These are phyloP conservation scores for Leucophenga maculata DNA, from an alignment of 2,888 invertebrate genomes.

Conservation along the genomic window DNA sequence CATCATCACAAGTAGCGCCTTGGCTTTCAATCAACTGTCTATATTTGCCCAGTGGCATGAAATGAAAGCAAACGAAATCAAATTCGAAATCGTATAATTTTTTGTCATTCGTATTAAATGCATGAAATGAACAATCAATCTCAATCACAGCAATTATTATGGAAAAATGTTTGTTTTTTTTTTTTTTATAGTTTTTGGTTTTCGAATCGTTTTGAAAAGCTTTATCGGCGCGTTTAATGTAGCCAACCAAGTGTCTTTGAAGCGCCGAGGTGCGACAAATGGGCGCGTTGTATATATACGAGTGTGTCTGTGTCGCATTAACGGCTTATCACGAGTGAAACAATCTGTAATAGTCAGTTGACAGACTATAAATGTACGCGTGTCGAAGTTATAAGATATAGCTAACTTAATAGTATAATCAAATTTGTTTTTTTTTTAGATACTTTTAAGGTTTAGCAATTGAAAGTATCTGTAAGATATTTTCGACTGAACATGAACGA, in stretches of 20 bases:
- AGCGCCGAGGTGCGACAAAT: background rate
- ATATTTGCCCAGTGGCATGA: background rate
- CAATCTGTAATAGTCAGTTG: background rate
- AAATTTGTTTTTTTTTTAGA: too few relatives aligned
- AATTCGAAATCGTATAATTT: background rate
- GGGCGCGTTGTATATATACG: background rate
- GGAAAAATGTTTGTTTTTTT: conserved; percentile 3
- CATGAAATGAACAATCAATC: conserved; percentile 43
- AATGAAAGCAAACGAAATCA: background rate
- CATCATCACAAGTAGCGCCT: conserved; percentile 14
- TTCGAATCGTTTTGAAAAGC: background rate
- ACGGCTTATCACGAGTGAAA: background rate
- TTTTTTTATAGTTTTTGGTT: background rate
- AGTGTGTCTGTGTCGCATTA: background rate
- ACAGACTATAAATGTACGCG: too few relatives aligned
- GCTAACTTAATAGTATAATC: too few relatives aligned
- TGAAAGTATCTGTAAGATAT: too few relatives aligned
- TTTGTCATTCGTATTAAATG: background rate
- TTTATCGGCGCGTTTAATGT: background rate
- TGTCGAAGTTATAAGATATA: too few relatives aligned
- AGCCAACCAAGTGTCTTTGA: too few relatives aligned
- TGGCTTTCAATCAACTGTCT: conserved; percentile 19
- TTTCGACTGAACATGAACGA: too few relatives aligned
- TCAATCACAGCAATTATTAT: conserved; percentile 46
- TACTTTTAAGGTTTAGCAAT: too few relatives aligned